Base-by-base conservation (phyloP, 1,140 invertebrate species). In the Leptinotarsa defecta region DNA sequence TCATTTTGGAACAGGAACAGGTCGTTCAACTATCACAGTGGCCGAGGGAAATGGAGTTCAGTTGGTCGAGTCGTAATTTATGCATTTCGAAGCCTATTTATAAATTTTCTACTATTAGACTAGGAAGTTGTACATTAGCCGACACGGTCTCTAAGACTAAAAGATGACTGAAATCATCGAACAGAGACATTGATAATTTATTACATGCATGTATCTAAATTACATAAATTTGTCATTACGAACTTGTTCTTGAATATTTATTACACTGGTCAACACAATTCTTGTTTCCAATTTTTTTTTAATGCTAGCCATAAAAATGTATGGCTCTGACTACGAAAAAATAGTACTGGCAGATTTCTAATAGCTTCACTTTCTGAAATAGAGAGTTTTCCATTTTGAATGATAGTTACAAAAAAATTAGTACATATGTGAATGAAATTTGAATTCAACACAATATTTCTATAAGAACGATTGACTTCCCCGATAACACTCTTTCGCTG, bases 401-500 rank as follows among this genome's bases (percentile, higher is more conserved):
- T 17, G 8, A 6, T 5, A 68, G 13, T 19, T 15, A 22, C 24
- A 68, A 19, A 0, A 27, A 15, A 27, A 17, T 27, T 27, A 4
- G 19, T 67, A 20, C 22, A 27, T 67, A 17, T 20, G 24, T 22
- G n/a, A 0, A 17, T 5, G 6, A 19, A 22, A 2, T 68, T 20
- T 19, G 11, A 6, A 24, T 17, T 17, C 6, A 17, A 19, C 24
- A 19, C 15, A 15, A 20, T 6, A 68, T 15, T 19, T 20, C 65
- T 19, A 4, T 20, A 34, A 34, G 65, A 68, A 68, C 19, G 65
- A 27, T 24, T n/a, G 6, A 11, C 6, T 19, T 68, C 81, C 83
- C 76, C 84, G 81, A 77, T 85, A 86, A 71, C 81, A 70, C 78
- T 78, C 79, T 79, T 85, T 81, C 75, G 84, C 84, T 61, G 76